phyloP scores from a whole-genome alignment of 2,888 invertebrate genomes.

The Stegana nigrithorax region DNA sequence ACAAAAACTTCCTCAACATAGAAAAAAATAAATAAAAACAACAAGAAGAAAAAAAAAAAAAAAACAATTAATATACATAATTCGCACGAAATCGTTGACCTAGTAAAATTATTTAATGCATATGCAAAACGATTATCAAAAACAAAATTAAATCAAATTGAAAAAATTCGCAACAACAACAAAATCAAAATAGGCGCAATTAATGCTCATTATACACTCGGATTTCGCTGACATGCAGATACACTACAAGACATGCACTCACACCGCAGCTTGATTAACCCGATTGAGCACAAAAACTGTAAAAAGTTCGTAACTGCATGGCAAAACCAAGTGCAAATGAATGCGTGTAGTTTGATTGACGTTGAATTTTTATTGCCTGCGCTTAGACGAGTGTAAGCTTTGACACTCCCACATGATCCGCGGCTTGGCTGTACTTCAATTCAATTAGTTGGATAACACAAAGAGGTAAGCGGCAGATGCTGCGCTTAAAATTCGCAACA shows the following conservation, averaged over 20 bases:
- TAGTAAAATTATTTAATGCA: constrained; percentile 16
- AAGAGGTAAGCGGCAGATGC: not conserved
- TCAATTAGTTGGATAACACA: constrained; percentile 28
- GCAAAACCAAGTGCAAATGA: no score
- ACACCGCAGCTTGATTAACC: no score
- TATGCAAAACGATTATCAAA: constrained; percentile 1
- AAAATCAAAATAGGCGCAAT: not conserved
- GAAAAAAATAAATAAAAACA: not conserved
- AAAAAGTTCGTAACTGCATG: no score
- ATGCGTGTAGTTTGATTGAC: no score
- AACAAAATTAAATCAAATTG: not conserved
- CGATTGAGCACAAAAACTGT: no score
- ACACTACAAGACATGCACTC: no score
- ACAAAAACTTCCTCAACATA: constrained; percentile 9
- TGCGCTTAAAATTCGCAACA: no score
- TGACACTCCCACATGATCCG: constrained; percentile 30
- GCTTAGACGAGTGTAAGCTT: no score
- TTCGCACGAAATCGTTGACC: constrained; percentile 8
- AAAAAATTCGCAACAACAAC: not conserved
- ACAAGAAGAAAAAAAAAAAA: constrained; percentile 1
- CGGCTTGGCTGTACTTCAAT: no score
- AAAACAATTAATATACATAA: not conserved
- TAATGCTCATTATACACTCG: not conserved
- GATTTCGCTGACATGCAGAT: no score
- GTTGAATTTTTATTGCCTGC: no score